Evolutionary conservation across 2,888 invertebrate genomes (phyloP).

Genomic region (Drosophila infuscata): DNA sequence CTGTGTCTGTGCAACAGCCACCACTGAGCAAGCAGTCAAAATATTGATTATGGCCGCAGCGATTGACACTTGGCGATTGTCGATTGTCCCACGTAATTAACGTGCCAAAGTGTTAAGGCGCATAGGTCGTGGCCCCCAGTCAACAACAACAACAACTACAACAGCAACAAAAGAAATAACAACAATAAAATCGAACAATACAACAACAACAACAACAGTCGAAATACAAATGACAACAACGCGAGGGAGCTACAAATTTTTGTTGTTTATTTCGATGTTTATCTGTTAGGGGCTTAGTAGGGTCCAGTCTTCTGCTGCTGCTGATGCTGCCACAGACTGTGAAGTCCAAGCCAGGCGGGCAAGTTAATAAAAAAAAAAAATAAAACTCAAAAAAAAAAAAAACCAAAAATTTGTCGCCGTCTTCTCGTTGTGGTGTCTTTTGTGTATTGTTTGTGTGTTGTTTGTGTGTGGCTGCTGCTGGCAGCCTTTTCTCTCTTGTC

Average conservation of each 20-base stretch:
- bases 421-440: slow-evolving; percentile 55
- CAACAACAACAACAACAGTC: slow-evolving; percentile 26
- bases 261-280: slow-evolving; percentile 77
- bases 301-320: slow-evolving; percentile 36
- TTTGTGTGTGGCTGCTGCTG: slow-evolving; percentile 12
- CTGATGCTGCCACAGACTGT: slow-evolving; percentile 1
- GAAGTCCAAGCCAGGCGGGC: slow-evolving; percentile 27
- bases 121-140: slow-evolving; percentile 51
- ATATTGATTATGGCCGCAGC: slow-evolving; percentile 74
- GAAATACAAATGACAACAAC: slow-evolving; percentile 59
- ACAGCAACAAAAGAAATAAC: slow-evolving; percentile 8
- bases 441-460: slow-evolving; percentile 28
- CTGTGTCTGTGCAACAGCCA: not conserved
- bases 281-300: slow-evolving; percentile 55
- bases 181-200: slow-evolving; percentile 17
- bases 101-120: slow-evolving; percentile 78
- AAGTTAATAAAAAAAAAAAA: slow-evolving; percentile 70
- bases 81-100: slow-evolving; percentile 76
- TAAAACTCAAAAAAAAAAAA: not conserved
- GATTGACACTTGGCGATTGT: slow-evolving; percentile 77
- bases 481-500: slow-evolving; percentile 38
- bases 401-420: slow-evolving; percentile 70
- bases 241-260: slow-evolving; percentile 73
- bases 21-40: slow-evolving; percentile 66
- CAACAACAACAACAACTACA: slow-evolving; percentile 7